Evolutionary conservation across 2,113 vertebrate species (phyloP), one percentile per base, ranked within the genome.

Genomic region (Prionailurus viverrinus): DNA sequence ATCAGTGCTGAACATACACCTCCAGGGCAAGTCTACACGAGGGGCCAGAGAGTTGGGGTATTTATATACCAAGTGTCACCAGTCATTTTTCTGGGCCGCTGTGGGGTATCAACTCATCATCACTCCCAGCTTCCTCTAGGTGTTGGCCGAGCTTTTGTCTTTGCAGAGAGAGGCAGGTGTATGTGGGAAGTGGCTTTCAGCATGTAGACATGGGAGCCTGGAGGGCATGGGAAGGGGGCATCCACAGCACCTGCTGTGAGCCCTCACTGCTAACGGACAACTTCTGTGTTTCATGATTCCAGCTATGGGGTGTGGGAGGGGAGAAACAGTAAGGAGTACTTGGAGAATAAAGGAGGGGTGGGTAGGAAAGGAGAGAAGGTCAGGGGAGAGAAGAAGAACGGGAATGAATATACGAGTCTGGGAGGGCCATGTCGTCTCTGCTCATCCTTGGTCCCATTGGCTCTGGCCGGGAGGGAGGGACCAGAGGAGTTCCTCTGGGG

Each of bases 1-100:
- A 7, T 69, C 14, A 3, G 36, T 9, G 13, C 31, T 12, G 11
- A 74, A 12, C n/a, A 15, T 71, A 7, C 29, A 45, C 7, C 21
- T n/a, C 31, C 2, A n/a, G 25, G 74, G 36, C 2, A n/a, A n/a
- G 10, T 51, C 33, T 80, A 0, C 1, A 0, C 0, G 0, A 53
- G 29, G 39, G 61, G 14, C 21, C 27, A 4, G 83, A 48, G 63
- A 61, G 27, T 45, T 29, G 12, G 36, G 7, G 4, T 25, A 10
- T 66, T 41, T 51, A 65, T 9, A 1, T 7, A 58, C 4, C 29
- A 41, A 41, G 10, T 25, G 9, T 55, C 10, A 1, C 10, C 21
- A 5, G 51, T 45, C 79, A 61, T 6, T 69, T 31, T 41, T 92
- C 73, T 55, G 55, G 76, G 63, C 5, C 69, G 7, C 76, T 21